Evolutionary conservation across 1,140 invertebrate genomes (phyloP), one percentile per base, ranked within the genome.

Genomic region (Pseudomyrmex cubaensis): DNA sequence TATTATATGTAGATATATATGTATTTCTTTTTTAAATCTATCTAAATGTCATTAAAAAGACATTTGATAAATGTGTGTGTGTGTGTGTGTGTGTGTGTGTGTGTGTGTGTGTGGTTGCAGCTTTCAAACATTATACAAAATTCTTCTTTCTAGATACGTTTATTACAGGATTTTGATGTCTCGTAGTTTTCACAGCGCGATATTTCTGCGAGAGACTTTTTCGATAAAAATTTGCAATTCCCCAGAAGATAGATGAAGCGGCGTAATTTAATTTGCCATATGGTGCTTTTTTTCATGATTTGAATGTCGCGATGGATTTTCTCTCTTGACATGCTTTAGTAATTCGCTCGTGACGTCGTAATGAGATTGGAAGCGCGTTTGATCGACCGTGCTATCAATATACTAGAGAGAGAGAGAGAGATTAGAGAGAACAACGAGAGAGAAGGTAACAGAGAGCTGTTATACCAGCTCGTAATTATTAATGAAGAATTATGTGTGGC

Each of bases 391-490:
- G 59, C 46, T 57, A 80, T 84, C 83, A 77, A 86, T 84, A 87
- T 90, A 90, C 90, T 84, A 77, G 12, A 20, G 70, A 80, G 54
- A 85, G 54, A 85, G 87, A 86, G 85, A 62, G 83, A 87, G 83
- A n/a, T 1, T n/a, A 15, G 17, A 25, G 57, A 15, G 56, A 12
- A 48, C 3, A 10, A 52, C 44, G 63, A 77, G 48, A 77, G 25
- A 52, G 35, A 25, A 13, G 48, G 7, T 56, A 15, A 44, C 20
- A 22, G 35, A 48, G 22, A 69, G 3, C 44, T 35, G 50, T 70
- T 78, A 70, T 52, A 70, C 15, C 12, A 25, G 15, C 15, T 3
- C 50, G 44, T 48, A 80, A 70, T 80, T 61, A 80, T 80, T 70
- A 50, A 72, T 61, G 44, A 46, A 61, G 12, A 80, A 72, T 80